These are phyloP conservation scores for Cassiopea xamachana DNA, from an alignment of 30 jellyfish, hydroid and myxozoan species.

Conservation along the genomic window DNA sequence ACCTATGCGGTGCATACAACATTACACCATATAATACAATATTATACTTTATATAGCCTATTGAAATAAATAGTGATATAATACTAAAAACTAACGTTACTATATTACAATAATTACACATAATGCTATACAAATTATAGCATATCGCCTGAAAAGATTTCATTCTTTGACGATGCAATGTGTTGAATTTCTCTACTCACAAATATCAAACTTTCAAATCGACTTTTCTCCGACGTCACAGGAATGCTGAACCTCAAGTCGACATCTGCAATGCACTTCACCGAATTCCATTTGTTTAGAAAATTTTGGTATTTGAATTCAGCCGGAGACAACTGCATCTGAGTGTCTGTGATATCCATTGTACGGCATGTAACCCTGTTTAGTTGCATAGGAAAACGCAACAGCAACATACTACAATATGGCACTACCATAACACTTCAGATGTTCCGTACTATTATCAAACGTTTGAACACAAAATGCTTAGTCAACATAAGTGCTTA, in stretches of 20 bases:
- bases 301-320: constrained; percentile 77
- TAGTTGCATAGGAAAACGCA: neutral
- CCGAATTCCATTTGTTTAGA: constrained; percentile 79
- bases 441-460: neutral
- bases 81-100: too few species aligned
- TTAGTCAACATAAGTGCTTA: too few species aligned
- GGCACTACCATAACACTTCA: neutral
- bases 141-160: neutral
- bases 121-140: too few species aligned
- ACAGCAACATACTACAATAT: neutral
- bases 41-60: too few species aligned
- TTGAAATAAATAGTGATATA: too few species aligned
- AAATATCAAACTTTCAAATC: constrained; percentile 65
- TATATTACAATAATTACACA: neutral
- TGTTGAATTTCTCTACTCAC: constrained; percentile 21
- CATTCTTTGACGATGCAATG: neutral
- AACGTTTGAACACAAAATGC: too few species aligned
- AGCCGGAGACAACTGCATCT: constrained; percentile 83
- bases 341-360: constrained; percentile 54
- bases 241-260: constrained; percentile 78
- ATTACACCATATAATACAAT: too few species aligned
- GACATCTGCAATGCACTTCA: constrained; percentile 68
- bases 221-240: constrained; percentile 70
- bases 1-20: too few species aligned
- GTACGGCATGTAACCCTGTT: constrained; percentile 80